Conservation (phyloP, 2,113 vertebrate genomes). For the Hippocampus abdominalis region DNA sequence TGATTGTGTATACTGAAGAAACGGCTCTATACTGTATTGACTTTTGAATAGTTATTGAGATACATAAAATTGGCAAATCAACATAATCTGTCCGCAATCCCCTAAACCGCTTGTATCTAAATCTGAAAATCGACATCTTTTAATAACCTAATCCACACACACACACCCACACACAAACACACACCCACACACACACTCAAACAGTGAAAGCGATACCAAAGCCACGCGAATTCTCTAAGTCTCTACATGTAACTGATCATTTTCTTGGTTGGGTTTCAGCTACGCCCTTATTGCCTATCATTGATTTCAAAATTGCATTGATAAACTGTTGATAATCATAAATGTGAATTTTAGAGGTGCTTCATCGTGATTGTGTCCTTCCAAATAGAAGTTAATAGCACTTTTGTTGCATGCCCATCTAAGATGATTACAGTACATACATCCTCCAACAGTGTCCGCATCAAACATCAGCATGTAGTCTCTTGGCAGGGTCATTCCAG, state of each 20-base stretch:
- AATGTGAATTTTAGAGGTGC: not conserved
- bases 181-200: too few relatives aligned
- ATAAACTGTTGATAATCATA: not conserved
- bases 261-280: not conserved
- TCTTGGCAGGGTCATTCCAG: not conserved
- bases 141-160: conserved; percentile 15
- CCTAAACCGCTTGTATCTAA: conserved; percentile 25
- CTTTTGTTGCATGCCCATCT: not conserved
- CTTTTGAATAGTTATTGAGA: not conserved
- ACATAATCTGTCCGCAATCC: conserved; percentile 35
- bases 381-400: not conserved
- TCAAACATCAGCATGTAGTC: not conserved
- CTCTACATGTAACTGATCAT: not conserved
- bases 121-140: conserved; percentile 31
- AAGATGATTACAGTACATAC: not conserved
- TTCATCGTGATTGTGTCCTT: not conserved
- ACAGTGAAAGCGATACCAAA: not conserved
- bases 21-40: not conserved
- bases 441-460: not conserved
- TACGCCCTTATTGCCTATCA: not conserved
- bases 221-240: not conserved
- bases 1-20: not conserved
- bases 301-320: not conserved
- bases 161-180: too few relatives aligned
- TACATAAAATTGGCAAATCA: conserved; percentile 29